Base-by-base conservation (phyloP, 2,888 invertebrate genomes). In the Trilocha varians region DNA sequence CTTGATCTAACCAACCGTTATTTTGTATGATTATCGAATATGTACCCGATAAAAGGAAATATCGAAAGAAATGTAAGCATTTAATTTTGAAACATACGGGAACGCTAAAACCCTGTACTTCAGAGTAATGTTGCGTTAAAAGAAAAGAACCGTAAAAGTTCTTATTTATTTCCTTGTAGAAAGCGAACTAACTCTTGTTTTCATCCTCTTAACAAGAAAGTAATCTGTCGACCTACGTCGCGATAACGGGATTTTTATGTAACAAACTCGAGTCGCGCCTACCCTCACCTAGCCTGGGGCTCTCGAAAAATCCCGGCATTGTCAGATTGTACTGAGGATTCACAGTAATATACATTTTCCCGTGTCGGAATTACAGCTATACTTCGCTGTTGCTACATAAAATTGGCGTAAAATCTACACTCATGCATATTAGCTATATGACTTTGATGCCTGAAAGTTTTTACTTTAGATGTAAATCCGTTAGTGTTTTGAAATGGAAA, bases 221-320 rank as follows among this genome's bases (percentile, higher is more conserved):
- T 84, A 84, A 84, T 84, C 82, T 84, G 80, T 80, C 78, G 80
- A 77, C 79, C 75, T 75, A 70, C 73, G 74, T 73, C 68, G 78
- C 78, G 79, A 80, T 83, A 84, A 82, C 83, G 70, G 77, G 74
- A 84, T 85, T 85, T 84, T 85, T 85, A 78, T 85, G 82, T 84
- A 74, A 79, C 80, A 80, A 82, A 76, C 78, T 73, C 70, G 70
- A 75, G 68, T 82, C 75, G 74, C 82, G 82, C 83, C 83, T 78
- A 73, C 83, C 82, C 82, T 83, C 71, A 76, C 79, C 79, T 84
- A 78, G 84, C 85, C 82, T 43, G 67, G 47, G 84, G 85, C 78
- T 70, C 69, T 72, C 68, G 63, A 72, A 72, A 79, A 78, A 80
- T 77, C 78, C 75, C 67, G 68, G 74, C 74, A 78, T 76, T 78